Percentiles rank a stretch among this genome's conserved stretches.
phyloP scores from a whole-genome alignment of 2,113 vertebrate species.

The Falcunculus frontatus region DNA sequence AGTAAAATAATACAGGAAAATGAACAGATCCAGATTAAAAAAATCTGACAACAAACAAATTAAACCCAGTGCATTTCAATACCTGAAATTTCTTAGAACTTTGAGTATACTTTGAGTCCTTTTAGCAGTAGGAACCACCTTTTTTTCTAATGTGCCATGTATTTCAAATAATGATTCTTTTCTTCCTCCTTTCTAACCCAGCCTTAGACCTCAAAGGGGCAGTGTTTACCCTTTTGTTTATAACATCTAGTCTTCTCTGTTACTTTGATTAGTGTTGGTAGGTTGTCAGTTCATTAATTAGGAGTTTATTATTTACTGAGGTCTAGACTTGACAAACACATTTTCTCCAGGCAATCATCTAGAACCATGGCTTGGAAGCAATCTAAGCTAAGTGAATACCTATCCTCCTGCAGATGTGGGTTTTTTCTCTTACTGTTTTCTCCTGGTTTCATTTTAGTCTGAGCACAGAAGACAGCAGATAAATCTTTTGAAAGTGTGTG shows the following conservation, averaged over 20 bases:
- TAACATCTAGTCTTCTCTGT: background rate
- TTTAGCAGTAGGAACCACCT: background rate
- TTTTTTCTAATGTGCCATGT: background rate
- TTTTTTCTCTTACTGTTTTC: background rate
- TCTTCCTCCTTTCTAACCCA: background rate
- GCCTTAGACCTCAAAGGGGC: background rate
- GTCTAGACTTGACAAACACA: rapidly evolving
- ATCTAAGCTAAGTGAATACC: background rate
- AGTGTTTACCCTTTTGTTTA: background rate
- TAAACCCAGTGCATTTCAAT: background rate
- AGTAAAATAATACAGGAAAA: background rate
- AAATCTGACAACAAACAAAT: background rate
- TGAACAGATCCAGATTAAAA: background rate
- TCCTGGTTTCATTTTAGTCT: background rate
- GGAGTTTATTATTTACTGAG: background rate
- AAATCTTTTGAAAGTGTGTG: background rate
- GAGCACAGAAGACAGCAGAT: background rate
- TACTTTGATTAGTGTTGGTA: background rate
- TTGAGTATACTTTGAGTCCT: background rate
- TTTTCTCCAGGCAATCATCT: background rate
- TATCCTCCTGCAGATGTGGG: background rate
- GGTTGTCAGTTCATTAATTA: background rate
- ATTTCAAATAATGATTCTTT: background rate
- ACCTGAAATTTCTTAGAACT: background rate
- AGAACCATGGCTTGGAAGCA: background rate